Evolutionary conservation across 2,113 vertebrate species (phyloP), one percentile per base, ranked within the genome.

Genomic region (Syrrhaptes paradoxus): DNA sequence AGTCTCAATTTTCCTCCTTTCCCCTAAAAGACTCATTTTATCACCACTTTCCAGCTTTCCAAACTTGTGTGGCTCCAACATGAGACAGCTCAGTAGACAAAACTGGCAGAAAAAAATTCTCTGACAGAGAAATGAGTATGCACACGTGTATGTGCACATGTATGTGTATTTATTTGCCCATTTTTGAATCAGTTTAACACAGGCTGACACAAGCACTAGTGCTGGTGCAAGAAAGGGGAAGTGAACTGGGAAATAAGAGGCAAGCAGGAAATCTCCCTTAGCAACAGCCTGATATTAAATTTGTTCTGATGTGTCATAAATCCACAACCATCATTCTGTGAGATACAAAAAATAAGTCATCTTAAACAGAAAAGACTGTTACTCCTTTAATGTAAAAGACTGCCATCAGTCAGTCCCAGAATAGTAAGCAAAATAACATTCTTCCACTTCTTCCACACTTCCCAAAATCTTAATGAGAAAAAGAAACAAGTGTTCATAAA

Each of bases 381-480:
- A 62, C 3, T 22, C 48, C 14, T 62, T 83, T 41, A 70, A 83
- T 7, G 1, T 38, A 54, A 66, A 45, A 65, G 45, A 52, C 59
- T 22, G 28, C 61, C 11, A 57, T 11, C 34, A 55, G 17, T 45
- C 54, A 68, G n/a, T 17, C 13, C 18, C 57, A 48, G 80, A 82
- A 28, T 1, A 24, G 6, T 13, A 67, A 57, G 13, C 9, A 82
- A 83, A 78, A 77, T 2, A 0, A 46, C 15, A 55, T 68, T 77
- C 59, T 77, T 65, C 34, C 3, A n/a, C 14, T 71, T 86, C 63
- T 34, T 61, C 7, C 15, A 10, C 8, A 2, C 24, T 29, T 66
- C 45, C 14, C 7, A 46, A 65, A 90, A 51, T 46, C 31, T 81
- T 0, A 0, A 11, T 11, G 13, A 28, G 36, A 59, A 54, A 62